phyloP scores from a whole-genome alignment of 2,113 vertebrate genomes.

The Lutjanus erythropterus region DNA sequence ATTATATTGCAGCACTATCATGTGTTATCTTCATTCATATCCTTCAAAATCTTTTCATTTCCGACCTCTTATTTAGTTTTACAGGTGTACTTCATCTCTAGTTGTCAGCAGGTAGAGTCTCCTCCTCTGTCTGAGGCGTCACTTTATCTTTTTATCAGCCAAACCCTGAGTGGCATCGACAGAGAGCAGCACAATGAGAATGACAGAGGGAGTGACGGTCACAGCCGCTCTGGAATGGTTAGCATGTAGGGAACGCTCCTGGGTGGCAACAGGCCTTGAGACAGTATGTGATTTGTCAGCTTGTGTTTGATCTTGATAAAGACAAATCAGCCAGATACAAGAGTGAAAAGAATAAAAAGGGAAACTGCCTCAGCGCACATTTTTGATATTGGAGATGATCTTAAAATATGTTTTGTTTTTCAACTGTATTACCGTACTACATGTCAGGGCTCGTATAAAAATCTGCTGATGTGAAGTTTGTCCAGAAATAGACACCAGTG shows the following conservation, averaged over 20 bases:
- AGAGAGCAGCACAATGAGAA: not conserved
- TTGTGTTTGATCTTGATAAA: slow-evolving; percentile 9
- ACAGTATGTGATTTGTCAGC: not conserved
- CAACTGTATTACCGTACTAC: too few species aligned
- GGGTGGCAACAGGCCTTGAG: not conserved
- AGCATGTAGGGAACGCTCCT: slow-evolving; percentile 33
- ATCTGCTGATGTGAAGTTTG: not conserved
- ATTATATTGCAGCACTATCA: not conserved
- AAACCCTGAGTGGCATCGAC: not conserved
- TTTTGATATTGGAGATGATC: not conserved
- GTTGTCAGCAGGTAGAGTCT: not conserved
- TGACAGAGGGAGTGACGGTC: slow-evolving; percentile 17
- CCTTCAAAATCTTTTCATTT: not conserved
- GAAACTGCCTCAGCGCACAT: not conserved
- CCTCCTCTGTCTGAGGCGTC: not conserved
- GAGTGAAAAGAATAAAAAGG: not conserved
- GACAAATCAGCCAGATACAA: not conserved
- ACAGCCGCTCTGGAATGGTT: slow-evolving; percentile 33
- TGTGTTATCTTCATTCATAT: not conserved
- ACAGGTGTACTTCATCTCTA: slow-evolving; percentile 4
- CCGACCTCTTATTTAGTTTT: not conserved
- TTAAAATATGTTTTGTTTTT: too few species aligned
- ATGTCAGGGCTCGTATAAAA: not conserved
- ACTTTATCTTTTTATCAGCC: not conserved
- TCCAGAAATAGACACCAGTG: not conserved